phyloP scores from a whole-genome alignment of 2,797 vertebrate genomes.

The Steatocranus sp. region DNA sequence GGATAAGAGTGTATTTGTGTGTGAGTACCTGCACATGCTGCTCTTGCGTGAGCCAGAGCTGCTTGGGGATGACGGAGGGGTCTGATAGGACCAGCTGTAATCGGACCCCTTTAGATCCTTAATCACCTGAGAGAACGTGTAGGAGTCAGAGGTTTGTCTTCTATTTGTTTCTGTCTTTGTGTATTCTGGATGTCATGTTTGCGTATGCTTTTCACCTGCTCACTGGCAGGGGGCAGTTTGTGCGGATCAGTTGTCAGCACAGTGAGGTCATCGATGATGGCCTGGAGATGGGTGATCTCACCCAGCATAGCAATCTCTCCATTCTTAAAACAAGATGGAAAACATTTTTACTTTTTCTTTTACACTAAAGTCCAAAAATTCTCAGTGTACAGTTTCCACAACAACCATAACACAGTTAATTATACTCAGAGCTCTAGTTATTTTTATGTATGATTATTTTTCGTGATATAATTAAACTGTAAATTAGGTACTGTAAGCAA shows the following conservation, averaged over 20 bases:
- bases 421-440: neutral
- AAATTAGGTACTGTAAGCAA: neutral
- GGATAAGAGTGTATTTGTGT: neutral
- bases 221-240: conserved; percentile 93
- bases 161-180: neutral
- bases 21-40: conserved; percentile 93
- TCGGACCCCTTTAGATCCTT: conserved; percentile 96
- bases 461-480: accelerated
- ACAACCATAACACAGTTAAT: neutral
- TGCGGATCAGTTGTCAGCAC: conserved; percentile 91
- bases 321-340: conserved; percentile 67
- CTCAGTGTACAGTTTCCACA: neutral
- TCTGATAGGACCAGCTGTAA: conserved; percentile 97
- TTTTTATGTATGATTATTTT: neutral
- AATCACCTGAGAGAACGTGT: conserved; percentile 80
- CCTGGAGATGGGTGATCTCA: conserved; percentile 97
- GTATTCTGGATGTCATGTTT: neutral
- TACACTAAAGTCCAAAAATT: neutral
- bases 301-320: conserved; percentile 97
- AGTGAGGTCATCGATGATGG: conserved; percentile 95
- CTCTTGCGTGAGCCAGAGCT: conserved; percentile 94
- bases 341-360: neutral
- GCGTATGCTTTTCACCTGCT: conserved; percentile 80
- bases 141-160: conserved; percentile 2
- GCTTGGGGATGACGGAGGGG: conserved; percentile 91